A percentile compares a stretch with the other conserved stretches of the same genome.
These are phyloP conservation scores for Sinelater perroti DNA, from an alignment of 2,888 invertebrate species.

Conservation along the genomic window DNA sequence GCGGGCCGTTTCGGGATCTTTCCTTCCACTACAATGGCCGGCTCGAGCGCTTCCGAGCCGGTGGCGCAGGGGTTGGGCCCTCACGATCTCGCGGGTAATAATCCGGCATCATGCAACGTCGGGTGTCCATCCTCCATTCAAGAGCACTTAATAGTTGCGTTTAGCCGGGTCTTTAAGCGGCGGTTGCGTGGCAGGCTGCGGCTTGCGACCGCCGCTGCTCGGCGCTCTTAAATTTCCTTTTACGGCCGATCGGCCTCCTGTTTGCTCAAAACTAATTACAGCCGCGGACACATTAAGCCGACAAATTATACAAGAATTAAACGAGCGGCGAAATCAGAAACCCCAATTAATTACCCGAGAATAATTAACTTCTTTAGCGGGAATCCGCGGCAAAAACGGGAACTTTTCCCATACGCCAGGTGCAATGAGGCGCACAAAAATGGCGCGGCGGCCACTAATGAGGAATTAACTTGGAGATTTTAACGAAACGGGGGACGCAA, in stretches of 20 bases:
- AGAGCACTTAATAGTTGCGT: constrained; percentile 12
- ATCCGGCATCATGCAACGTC: constrained; percentile 20
- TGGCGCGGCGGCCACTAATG: constrained; percentile 23
- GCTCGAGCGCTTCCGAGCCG: constrained; percentile 19
- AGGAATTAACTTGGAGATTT: constrained; percentile 28
- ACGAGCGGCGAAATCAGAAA: constrained; percentile 17
- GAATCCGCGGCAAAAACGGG: constrained; percentile 7
- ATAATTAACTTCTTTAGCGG: constrained; percentile 23
- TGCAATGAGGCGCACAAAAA: constrained; percentile 17
- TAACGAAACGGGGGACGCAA: constrained; percentile 30
- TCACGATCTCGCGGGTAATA: constrained; percentile 18
- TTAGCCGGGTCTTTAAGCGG: not conserved
- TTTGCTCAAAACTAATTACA: constrained; percentile 2
- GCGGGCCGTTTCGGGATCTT: not conserved
- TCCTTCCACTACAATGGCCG: not conserved
- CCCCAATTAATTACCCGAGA: constrained; percentile 17
- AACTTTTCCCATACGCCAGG: constrained; percentile 20
- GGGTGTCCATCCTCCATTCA: constrained; percentile 22
- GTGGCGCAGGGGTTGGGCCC: constrained; percentile 21
- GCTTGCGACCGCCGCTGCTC: no score
- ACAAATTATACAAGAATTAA: constrained; percentile 14
- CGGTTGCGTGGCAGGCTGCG: not conserved
- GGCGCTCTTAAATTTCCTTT: not conserved
- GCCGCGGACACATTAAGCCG: not conserved
- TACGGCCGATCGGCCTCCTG: not conserved